Percentiles rank a stretch among this genome's conserved stretches.
phyloP scores from a whole-genome alignment of 2,113 vertebrate species.

The Cavia aperea region DNA sequence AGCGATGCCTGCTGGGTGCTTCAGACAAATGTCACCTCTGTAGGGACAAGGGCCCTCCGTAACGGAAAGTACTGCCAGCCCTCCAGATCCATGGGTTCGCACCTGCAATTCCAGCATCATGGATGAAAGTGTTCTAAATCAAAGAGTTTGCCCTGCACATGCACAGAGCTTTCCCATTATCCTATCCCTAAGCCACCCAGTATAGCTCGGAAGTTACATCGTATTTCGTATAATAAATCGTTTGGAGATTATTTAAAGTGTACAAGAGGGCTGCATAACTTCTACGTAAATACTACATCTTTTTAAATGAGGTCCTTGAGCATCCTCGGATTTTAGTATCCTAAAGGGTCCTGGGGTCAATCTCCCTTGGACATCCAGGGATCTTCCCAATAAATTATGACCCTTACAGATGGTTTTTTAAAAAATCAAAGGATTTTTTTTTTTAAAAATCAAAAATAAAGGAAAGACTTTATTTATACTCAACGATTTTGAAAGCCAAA shows the following conservation, averaged over 20 bases:
- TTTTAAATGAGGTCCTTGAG: background rate
- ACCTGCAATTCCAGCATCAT: background rate
- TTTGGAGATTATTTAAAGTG: background rate
- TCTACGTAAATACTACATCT: background rate
- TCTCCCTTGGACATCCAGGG: background rate
- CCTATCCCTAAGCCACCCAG: background rate
- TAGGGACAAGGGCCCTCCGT: background rate
- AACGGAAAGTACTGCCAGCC: accelerated
- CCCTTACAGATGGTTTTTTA: background rate
- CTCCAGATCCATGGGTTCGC: no score
- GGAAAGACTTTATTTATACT: slow-evolving; percentile 27
- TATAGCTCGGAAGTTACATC: background rate
- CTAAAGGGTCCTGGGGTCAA: background rate
- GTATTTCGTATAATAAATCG: background rate
- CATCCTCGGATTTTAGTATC: background rate
- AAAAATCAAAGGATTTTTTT: background rate
- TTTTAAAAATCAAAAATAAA: background rate
- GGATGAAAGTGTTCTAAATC: background rate
- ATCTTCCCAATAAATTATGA: background rate
- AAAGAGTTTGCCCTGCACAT: background rate
- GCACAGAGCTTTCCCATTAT: background rate
- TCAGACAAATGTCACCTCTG: background rate
- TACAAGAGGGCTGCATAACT: background rate
- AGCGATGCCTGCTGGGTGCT: background rate
- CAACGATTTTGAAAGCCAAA: slow-evolving; percentile 49